A percentile compares a stretch with the other conserved stretches of the same genome.
Conservation (phyloP, 53 echinoderm and acorn worm species). For the Apostichopus leukothele region DNA sequence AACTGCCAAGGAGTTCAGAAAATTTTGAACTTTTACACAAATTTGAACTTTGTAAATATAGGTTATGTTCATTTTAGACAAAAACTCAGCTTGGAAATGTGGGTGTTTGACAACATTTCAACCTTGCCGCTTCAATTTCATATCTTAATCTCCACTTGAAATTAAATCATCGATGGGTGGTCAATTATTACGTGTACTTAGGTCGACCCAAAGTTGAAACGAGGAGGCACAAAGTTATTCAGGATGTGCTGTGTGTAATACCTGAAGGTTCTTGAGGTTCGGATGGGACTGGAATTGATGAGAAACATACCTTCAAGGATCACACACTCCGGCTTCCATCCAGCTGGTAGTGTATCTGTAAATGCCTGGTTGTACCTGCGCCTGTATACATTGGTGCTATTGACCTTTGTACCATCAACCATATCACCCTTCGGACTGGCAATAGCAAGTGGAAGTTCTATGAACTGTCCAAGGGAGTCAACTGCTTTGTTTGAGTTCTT, state of each 20-base stretch:
- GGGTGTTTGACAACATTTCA: too few species aligned
- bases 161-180: too few species aligned
- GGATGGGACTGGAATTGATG: constrained; percentile 48
- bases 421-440: constrained; percentile 44
- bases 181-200: too few species aligned
- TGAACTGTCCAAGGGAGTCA: constrained; percentile 37
- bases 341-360: background rate
- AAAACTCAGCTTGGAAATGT: too few species aligned
- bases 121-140: too few species aligned
- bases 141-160: too few species aligned
- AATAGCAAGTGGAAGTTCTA: constrained; percentile 49
- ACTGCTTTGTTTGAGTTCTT: constrained; percentile 40
- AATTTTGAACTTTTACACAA: too few species aligned
- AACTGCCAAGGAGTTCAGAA: too few species aligned
- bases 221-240: constrained; percentile 3
- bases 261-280: constrained; percentile 27
- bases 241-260: constrained; percentile 41
- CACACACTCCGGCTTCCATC: constrained; percentile 48
- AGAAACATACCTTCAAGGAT: constrained; percentile 59
- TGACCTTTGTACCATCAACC: constrained; percentile 3
- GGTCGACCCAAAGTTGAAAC: background rate
- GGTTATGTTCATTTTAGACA: too few species aligned
- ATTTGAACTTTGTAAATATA: too few species aligned
- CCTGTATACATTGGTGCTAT: background rate
- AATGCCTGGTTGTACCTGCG: constrained; percentile 16